phyloP scores from a whole-genome alignment of 2,113 vertebrate genomes.

The Cochlearius cochlearius region DNA sequence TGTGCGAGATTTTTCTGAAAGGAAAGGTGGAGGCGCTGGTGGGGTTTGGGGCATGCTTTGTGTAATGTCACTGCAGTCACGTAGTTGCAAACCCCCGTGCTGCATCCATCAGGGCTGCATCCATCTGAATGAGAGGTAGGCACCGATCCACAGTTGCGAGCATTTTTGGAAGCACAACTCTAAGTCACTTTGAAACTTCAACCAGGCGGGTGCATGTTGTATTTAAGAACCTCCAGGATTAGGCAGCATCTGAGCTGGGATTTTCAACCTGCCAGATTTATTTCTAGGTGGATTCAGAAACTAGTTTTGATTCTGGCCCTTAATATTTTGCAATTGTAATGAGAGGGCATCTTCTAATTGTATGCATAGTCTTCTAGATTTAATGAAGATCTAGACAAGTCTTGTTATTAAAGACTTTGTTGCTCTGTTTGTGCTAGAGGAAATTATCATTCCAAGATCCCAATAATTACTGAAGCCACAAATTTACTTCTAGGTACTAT shows the following conservation, averaged over 20 bases:
- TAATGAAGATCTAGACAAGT: background rate
- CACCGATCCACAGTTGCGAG: accelerated
- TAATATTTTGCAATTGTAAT: background rate
- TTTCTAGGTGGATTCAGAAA: background rate
- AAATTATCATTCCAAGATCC: background rate
- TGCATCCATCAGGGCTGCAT: background rate
- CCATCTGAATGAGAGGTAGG: accelerated
- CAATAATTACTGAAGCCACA: background rate
- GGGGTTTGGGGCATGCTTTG: background rate
- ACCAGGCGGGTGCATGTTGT: accelerated
- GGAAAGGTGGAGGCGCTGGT: background rate
- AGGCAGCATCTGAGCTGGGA: background rate
- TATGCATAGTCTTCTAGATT: background rate
- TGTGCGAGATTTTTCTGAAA: background rate
- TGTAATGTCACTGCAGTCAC: background rate
- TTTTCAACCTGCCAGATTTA: background rate
- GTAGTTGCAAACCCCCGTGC: background rate
- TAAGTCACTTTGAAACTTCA: background rate
- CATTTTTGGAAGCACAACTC: background rate
- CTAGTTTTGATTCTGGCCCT: background rate
- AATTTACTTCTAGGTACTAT: background rate
- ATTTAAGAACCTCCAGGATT: background rate
- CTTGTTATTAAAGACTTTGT: background rate
- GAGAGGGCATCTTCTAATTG: background rate
- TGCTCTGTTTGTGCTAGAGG: background rate